Percentiles rank a stretch among this genome's conserved stretches.
Conservation (phyloP, 2,888 invertebrate species). For the Onthophagus sagittarius region DNA sequence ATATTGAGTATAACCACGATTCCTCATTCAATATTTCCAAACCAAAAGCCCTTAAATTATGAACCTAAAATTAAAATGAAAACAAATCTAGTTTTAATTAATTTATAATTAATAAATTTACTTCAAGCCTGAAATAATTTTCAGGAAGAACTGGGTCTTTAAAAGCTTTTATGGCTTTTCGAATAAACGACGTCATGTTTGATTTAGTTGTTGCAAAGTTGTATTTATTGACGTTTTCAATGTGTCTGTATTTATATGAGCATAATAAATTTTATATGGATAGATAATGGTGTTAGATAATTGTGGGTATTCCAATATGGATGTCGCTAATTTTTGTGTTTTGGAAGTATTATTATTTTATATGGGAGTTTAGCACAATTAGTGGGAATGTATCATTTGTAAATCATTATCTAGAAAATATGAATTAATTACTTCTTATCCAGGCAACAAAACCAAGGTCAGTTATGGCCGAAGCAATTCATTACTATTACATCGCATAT, state of each 20-base stretch:
- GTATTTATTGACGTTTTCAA: background rate
- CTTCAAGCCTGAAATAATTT: constrained; percentile 9
- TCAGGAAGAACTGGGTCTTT: background rate
- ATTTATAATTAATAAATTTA: background rate
- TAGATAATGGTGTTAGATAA: background rate
- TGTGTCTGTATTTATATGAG: background rate
- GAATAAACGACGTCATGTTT: background rate
- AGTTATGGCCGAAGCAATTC: no score
- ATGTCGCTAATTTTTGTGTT: background rate
- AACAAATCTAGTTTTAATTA: no score
- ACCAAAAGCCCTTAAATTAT: background rate
- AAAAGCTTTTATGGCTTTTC: background rate
- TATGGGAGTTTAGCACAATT: background rate
- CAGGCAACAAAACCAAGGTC: no score
- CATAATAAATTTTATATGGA: background rate
- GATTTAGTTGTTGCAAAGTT: background rate
- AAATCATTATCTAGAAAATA: background rate
- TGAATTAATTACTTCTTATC: no score
- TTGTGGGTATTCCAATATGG: background rate
- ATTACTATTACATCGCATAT: no score
- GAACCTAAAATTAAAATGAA: background rate
- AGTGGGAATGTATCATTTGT: background rate
- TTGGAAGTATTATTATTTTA: background rate
- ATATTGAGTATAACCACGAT: background rate
- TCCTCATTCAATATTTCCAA: background rate